phyloP scores from a whole-genome alignment of 2,113 vertebrate species.

The Morphnarchus princeps region DNA sequence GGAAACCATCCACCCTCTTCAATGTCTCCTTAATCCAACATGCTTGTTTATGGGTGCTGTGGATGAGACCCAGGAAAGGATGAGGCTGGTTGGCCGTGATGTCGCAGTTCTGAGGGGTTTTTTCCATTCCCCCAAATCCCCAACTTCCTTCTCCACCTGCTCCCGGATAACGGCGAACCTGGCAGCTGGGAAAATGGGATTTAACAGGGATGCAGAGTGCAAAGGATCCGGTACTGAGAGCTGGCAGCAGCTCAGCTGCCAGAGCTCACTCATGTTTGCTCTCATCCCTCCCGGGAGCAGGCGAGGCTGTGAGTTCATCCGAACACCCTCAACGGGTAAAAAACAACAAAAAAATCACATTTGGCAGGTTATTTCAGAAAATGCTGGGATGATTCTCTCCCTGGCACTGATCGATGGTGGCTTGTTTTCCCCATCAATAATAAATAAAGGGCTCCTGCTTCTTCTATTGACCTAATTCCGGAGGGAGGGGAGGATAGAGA shows the following conservation, averaged over 20 bases:
- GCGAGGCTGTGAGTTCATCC: neutral
- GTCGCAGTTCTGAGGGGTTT: rapidly evolving
- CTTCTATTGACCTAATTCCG: neutral
- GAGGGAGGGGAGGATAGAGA: neutral
- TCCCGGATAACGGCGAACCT: rapidly evolving
- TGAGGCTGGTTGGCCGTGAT: rapidly evolving
- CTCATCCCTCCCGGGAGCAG: neutral
- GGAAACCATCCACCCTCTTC: neutral
- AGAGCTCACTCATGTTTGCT: neutral
- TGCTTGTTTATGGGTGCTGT: neutral
- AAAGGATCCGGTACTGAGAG: neutral
- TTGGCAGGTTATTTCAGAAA: neutral
- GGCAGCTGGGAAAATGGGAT: neutral
- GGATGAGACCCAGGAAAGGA: neutral
- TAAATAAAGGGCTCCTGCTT: neutral
- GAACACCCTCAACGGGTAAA: neutral
- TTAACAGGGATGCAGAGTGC: neutral
- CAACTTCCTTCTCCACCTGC: neutral
- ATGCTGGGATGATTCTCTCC: neutral
- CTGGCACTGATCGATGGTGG: rapidly evolving
- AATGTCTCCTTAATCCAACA: neutral
- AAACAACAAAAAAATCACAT: neutral
- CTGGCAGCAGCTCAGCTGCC: neutral
- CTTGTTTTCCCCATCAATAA: neutral
- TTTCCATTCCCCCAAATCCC: neutral